phyloP scores from a whole-genome alignment of 2,888 invertebrate genomes.

The Tenthredo distinguenda region DNA sequence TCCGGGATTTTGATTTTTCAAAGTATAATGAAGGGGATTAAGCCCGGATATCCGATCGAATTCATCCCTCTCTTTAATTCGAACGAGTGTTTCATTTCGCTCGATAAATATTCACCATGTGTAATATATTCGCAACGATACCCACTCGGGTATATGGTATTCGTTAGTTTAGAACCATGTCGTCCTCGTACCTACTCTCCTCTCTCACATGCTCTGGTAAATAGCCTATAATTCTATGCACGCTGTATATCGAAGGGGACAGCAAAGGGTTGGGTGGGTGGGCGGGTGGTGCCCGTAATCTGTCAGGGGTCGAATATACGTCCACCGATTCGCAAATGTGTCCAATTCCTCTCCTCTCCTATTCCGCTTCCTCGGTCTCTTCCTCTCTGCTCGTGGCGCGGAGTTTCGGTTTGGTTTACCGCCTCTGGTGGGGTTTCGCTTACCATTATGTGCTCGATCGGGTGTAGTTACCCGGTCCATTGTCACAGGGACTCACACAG shows the following conservation, averaged over 20 bases:
- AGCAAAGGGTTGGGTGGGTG: neutral
- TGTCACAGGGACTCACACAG: neutral
- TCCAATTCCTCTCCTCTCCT: slow-evolving; percentile 62
- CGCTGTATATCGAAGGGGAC: slow-evolving; percentile 9
- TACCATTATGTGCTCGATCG: slow-evolving; percentile 62
- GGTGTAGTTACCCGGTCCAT: slow-evolving; percentile 51
- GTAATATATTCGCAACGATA: neutral
- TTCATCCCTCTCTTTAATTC: neutral
- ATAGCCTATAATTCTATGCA: slow-evolving; percentile 40
- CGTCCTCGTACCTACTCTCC: neutral
- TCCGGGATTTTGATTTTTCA: neutral
- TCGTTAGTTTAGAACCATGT: neutral
- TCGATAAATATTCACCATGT: neutral
- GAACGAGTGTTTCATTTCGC: neutral
- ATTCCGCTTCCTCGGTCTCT: slow-evolving; percentile 13
- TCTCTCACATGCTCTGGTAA: slow-evolving; percentile 6
- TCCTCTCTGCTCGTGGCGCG: slow-evolving; percentile 41
- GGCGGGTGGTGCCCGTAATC: slow-evolving; percentile 58
- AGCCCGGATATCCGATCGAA: neutral
- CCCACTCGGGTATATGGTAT: neutral
- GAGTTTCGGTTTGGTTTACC: slow-evolving; percentile 60
- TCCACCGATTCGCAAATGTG: slow-evolving; percentile 60
- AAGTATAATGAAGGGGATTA: neutral
- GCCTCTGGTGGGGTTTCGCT: slow-evolving; percentile 63
- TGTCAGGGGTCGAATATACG: slow-evolving; percentile 63